These are phyloP conservation scores for Sphyrna mokarran DNA, from an alignment of 2,113 vertebrate species.

Conservation along the genomic window DNA sequence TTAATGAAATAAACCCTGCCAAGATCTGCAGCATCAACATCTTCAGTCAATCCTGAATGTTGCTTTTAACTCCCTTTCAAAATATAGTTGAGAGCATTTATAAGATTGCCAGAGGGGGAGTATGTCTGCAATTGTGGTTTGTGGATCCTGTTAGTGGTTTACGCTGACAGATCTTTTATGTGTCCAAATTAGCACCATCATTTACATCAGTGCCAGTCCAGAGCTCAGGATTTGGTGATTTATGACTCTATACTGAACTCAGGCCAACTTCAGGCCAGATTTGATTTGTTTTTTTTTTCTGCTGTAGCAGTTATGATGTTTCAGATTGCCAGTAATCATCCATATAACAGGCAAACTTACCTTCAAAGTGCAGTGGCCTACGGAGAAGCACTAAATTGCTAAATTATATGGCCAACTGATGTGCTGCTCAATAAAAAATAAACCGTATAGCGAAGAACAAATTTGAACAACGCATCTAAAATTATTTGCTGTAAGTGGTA, in stretches of 20 bases:
- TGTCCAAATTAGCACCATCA: not conserved
- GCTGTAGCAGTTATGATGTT: not conserved
- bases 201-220: not conserved
- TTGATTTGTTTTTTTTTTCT: not conserved
- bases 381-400: not conserved
- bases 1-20: not conserved
- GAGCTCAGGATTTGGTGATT: not conserved
- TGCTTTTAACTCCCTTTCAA: not conserved
- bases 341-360: not conserved
- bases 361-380: not conserved
- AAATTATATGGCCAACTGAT: not conserved
- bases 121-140: not conserved
- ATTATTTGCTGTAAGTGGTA: not conserved
- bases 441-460: not conserved
- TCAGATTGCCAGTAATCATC: not conserved
- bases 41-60: not conserved
- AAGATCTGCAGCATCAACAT: not conserved
- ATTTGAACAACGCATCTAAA: not conserved
- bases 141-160: not conserved
- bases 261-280: not conserved
- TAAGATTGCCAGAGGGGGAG: not conserved
- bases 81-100: not conserved
- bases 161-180: not conserved
- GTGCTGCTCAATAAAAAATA: not conserved
- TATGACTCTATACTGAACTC: not conserved